phyloP scores from a whole-genome alignment of 1,140 invertebrate species.

The Hirudo medicinalis region DNA sequence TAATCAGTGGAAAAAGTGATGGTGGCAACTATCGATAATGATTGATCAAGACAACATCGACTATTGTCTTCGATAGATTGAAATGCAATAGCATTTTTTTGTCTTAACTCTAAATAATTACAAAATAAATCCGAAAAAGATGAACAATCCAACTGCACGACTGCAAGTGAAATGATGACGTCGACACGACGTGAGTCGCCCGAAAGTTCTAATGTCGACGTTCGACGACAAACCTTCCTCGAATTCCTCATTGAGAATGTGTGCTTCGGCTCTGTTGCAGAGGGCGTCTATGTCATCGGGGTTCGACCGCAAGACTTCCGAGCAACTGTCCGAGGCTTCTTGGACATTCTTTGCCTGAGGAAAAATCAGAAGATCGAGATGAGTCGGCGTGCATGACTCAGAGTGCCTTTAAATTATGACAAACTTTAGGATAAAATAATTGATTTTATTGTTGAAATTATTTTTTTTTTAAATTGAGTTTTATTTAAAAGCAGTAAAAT shows the following conservation, averaged over 20 bases:
- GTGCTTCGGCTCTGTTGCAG: constrained; percentile 82
- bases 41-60: no score
- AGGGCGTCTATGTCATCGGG: constrained; percentile 55
- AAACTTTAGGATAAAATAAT: not conserved
- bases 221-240: constrained; percentile 61
- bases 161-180: not conserved
- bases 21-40: no score
- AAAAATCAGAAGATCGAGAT: not conserved
- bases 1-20: no score
- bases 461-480: no score
- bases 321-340: constrained; percentile 62
- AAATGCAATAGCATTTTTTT: no score
- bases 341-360: constrained; percentile 47
- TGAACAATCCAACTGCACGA: not conserved
- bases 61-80: no score
- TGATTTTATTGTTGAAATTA: not conserved
- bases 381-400: not conserved
- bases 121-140: no score
- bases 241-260: constrained; percentile 74
- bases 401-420: no score
- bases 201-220: not conserved
- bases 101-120: no score
- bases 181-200: not conserved
- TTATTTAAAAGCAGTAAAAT: no score
- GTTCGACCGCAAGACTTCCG: constrained; percentile 61